Evolutionary conservation across 92 coral and sea anemone genomes (phyloP).

Genomic region (Phenganax stokvisi): DNA sequence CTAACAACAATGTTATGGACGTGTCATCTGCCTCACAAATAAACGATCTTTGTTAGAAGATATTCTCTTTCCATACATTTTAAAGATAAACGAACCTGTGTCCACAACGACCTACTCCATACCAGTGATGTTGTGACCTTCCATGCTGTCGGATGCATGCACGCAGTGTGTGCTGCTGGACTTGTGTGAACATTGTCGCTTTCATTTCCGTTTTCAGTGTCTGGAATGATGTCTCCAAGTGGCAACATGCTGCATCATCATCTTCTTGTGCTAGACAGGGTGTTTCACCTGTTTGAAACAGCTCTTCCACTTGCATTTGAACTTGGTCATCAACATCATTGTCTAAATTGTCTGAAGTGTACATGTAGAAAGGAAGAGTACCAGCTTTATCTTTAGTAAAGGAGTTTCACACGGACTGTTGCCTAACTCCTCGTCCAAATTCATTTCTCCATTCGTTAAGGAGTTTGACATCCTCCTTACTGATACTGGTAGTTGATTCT

Average conservation of each 20-base stretch:
- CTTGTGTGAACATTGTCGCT: constrained; percentile 10
- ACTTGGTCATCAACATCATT: constrained; percentile 29
- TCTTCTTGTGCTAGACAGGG: constrained; percentile 1
- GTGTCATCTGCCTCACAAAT: too few species aligned
- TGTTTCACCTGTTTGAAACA: constrained; percentile 33
- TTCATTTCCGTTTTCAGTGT: constrained; percentile 19
- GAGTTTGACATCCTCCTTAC: constrained; percentile 46
- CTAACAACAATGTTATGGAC: too few species aligned
- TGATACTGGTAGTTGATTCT: constrained; percentile 41
- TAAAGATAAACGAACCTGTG: constrained; percentile 36
- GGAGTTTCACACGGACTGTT: constrained; percentile 42
- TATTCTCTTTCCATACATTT: neutral
- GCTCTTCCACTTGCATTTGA: constrained; percentile 37
- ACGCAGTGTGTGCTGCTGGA: constrained; percentile 40
- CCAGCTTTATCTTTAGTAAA: constrained; percentile 51
- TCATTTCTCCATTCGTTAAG: constrained; percentile 52
- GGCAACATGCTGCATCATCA: constrained; percentile 17
- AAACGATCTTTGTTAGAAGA: too few species aligned
- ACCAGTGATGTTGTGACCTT: constrained; percentile 38
- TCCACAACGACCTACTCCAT: constrained; percentile 35
- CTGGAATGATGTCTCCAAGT: constrained; percentile 15
- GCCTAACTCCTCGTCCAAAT: constrained; percentile 46
- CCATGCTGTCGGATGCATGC: constrained; percentile 35
- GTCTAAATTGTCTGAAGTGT: constrained; percentile 35
- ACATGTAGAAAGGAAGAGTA: constrained; percentile 50